A percentile compares a stretch with the other conserved stretches of the same genome.
Evolutionary conservation across 2,888 invertebrate species (phyloP).

Genomic region (Napeogenes sylphis): DNA sequence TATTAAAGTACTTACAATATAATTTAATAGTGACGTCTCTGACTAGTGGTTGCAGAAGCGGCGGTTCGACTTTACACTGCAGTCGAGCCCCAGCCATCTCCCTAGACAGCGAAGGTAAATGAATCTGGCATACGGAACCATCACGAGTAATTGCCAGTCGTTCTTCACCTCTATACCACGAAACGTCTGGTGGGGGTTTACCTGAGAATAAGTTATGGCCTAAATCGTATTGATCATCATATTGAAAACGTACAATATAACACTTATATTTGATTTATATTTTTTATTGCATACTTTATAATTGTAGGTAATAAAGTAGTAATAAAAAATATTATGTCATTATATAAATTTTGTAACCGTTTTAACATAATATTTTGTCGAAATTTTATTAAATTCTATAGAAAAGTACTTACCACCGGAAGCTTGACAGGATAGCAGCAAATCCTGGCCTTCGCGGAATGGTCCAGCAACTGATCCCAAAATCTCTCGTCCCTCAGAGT

Average conservation of each 20-base stretch:
- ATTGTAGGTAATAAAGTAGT: too few species aligned
- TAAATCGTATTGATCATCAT: neutral
- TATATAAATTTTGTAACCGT: too few species aligned
- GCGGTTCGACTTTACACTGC: constrained; percentile 87
- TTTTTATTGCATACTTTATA: too few species aligned
- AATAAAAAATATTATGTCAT: too few species aligned
- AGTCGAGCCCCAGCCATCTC: constrained; percentile 84
- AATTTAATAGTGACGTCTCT: constrained; percentile 88
- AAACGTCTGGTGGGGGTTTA: constrained; percentile 87
- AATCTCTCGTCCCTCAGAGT: constrained; percentile 89
- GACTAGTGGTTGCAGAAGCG: constrained; percentile 81
- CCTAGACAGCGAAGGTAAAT: constrained; percentile 83
- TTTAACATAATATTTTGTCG: too few species aligned
- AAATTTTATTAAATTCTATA: neutral
- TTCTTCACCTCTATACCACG: constrained; percentile 88
- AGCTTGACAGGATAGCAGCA: constrained; percentile 90
- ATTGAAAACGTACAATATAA: too few species aligned
- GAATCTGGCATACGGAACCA: constrained; percentile 85
- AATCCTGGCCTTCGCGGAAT: constrained; percentile 90
- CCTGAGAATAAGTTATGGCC: constrained; percentile 70
- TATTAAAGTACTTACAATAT: constrained; percentile 72
- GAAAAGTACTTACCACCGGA: constrained; percentile 82
- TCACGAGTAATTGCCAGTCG: constrained; percentile 86
- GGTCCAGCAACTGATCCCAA: constrained; percentile 86
- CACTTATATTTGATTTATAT: too few species aligned